Evolutionary conservation across 2,113 vertebrate species (phyloP).

Genomic region (Osmerus eperlanus): DNA sequence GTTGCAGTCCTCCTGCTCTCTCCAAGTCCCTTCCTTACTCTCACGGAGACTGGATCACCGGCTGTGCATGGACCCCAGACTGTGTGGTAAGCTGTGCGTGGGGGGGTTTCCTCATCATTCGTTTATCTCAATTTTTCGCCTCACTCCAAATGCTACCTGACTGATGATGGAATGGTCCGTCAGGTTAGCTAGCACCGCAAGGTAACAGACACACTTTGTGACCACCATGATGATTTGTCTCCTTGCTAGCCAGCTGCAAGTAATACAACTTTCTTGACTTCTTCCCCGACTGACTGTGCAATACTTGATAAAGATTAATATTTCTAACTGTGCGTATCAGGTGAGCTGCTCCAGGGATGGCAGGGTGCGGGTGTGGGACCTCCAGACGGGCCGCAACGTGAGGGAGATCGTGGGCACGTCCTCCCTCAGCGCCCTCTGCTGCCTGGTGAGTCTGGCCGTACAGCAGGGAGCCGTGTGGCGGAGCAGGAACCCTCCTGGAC

Average conservation of each 20-base stretch:
- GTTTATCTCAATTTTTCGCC: not conserved
- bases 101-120: no score
- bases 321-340: constrained; percentile 48
- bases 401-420: constrained; percentile 70
- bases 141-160: constrained; percentile 2
- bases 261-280: no score
- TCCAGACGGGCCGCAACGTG: constrained; percentile 51
- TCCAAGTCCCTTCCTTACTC: constrained; percentile 66
- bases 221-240: no score
- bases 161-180: not conserved
- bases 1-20: constrained; percentile 53
- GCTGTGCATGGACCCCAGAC: constrained; percentile 75
- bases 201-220: no score
- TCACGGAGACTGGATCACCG: constrained; percentile 86
- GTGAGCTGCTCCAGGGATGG: constrained; percentile 79
- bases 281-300: no score
- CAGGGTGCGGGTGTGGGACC: constrained; percentile 76
- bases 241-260: no score
- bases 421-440: constrained; percentile 71
- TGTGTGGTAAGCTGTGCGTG: constrained; percentile 42
- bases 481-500: no score
- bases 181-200: not conserved
- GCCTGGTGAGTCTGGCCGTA: constrained; percentile 68
- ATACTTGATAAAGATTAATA: no score
- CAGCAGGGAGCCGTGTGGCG: not conserved